Evolutionary conservation across 2,113 vertebrate species (phyloP).

Genomic region (Xenotilapia longispinis): DNA sequence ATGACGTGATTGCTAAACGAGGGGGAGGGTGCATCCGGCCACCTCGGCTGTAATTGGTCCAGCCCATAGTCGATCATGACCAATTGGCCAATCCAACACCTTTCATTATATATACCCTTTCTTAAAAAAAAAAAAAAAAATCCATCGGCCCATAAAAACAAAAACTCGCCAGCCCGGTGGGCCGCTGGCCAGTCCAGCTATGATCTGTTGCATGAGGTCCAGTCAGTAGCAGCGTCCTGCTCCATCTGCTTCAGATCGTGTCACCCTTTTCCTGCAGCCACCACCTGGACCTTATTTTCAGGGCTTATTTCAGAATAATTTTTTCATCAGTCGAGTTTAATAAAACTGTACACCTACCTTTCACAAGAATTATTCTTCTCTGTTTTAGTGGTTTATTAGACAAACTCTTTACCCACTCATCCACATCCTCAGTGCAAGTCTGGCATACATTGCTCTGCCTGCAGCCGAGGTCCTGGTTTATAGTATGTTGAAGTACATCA

Average conservation of each 20-base stretch:
- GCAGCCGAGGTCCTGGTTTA: neutral
- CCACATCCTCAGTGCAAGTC: neutral
- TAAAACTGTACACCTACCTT: neutral
- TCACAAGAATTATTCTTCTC: neutral
- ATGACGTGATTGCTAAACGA: no score
- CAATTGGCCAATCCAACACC: no score
- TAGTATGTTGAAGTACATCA: neutral
- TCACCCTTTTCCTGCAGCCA: neutral
- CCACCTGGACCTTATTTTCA: neutral
- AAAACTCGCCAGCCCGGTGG: no score
- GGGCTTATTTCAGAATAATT: neutral
- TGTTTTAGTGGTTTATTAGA: neutral
- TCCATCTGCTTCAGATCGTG: neutral
- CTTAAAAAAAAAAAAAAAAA: no score
- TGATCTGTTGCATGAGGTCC: neutral
- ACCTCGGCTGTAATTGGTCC: no score
- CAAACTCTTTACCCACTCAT: neutral
- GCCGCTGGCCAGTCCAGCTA: neutral
- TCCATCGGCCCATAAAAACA: no score
- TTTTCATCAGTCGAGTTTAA: neutral
- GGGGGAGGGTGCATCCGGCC: no score
- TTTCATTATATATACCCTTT: no score
- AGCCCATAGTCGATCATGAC: no score
- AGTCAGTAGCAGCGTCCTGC: accelerated
- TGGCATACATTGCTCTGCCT: neutral